phyloP scores from a whole-genome alignment of 2,888 invertebrate species.

The Diogma glabrata region DNA sequence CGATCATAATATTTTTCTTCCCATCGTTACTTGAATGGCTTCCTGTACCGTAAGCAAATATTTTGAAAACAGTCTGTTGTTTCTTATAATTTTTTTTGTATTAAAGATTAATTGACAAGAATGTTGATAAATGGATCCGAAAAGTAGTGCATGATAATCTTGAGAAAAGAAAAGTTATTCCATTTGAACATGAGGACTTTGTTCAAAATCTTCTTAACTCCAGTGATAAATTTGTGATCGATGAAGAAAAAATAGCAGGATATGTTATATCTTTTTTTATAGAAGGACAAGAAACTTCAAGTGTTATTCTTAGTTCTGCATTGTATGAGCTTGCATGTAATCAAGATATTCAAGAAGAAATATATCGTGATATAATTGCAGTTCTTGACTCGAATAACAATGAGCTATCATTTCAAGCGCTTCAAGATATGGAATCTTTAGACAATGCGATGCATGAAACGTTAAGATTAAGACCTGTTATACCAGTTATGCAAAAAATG shows the following conservation, averaged over 20 bases:
- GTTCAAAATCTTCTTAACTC: constrained; percentile 43
- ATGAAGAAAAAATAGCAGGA: constrained; percentile 40
- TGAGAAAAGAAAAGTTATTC: constrained; percentile 30
- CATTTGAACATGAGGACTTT: constrained; percentile 40
- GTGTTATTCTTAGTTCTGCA: constrained; percentile 42
- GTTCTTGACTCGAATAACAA: constrained; percentile 36
- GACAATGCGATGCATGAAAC: constrained; percentile 39
- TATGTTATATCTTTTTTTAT: constrained; percentile 46
- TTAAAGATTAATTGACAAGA: not conserved
- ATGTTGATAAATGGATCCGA: constrained; percentile 2
- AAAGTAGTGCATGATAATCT: constrained; percentile 37
- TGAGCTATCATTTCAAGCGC: constrained; percentile 41
- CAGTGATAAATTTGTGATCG: constrained; percentile 33
- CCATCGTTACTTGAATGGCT: not conserved
- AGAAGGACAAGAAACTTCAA: constrained; percentile 49
- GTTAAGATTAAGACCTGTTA: constrained; percentile 23
- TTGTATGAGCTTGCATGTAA: constrained; percentile 42
- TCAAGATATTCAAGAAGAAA: constrained; percentile 39
- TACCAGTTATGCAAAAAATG: constrained; percentile 15
- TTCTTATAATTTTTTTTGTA: no score
- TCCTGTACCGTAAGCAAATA: not conserved
- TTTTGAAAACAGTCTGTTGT: no score
- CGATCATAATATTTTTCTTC: constrained; percentile 8
- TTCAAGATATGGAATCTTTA: constrained; percentile 44
- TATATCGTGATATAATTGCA: constrained; percentile 38